phyloP scores from a whole-genome alignment of 1,140 invertebrate genomes.

The Micrasema longulum region DNA sequence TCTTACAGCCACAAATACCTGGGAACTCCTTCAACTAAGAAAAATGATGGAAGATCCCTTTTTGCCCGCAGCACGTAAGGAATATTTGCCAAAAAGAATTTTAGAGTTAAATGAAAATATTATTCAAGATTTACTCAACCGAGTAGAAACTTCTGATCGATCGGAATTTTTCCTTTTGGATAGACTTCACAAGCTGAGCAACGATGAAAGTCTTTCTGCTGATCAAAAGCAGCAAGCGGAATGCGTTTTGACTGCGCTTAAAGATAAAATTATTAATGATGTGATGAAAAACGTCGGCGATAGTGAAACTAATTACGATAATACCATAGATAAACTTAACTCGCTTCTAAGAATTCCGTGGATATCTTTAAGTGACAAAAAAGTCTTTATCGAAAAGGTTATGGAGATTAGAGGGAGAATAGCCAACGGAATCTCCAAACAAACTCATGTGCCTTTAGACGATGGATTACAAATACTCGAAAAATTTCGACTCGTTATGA shows the following conservation, averaged over 20 bases:
- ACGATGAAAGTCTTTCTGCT: background rate
- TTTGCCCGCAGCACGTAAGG: slow-evolving; percentile 14
- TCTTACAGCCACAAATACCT: slow-evolving; percentile 31
- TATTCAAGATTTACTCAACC: slow-evolving; percentile 37
- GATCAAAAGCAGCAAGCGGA: slow-evolving; percentile 37
- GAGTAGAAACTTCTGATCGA: slow-evolving; percentile 12
- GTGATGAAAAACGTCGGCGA: slow-evolving; percentile 20
- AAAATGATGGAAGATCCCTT: slow-evolving; percentile 44
- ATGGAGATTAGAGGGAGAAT: slow-evolving; percentile 32
- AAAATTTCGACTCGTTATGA: slow-evolving; percentile 25
- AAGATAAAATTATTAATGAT: slow-evolving; percentile 35
- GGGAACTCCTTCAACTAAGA: slow-evolving; percentile 43
- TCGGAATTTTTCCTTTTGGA: slow-evolving; percentile 42
- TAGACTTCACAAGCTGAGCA: slow-evolving; percentile 33
- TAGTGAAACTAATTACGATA: background rate
- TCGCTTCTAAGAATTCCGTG: slow-evolving; percentile 20
- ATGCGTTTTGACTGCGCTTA: slow-evolving; percentile 34
- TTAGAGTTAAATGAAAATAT: slow-evolving; percentile 45
- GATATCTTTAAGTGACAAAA: slow-evolving; percentile 30
- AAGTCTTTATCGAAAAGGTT: slow-evolving; percentile 16
- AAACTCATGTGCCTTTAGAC: slow-evolving; percentile 21
- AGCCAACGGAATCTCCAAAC: slow-evolving; percentile 25
- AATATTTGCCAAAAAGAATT: slow-evolving; percentile 40
- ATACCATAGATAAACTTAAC: slow-evolving; percentile 33
- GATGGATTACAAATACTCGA: slow-evolving; percentile 33